Base-by-base conservation (phyloP, 2,113 vertebrate genomes). In the Malurus melanocephalus region DNA sequence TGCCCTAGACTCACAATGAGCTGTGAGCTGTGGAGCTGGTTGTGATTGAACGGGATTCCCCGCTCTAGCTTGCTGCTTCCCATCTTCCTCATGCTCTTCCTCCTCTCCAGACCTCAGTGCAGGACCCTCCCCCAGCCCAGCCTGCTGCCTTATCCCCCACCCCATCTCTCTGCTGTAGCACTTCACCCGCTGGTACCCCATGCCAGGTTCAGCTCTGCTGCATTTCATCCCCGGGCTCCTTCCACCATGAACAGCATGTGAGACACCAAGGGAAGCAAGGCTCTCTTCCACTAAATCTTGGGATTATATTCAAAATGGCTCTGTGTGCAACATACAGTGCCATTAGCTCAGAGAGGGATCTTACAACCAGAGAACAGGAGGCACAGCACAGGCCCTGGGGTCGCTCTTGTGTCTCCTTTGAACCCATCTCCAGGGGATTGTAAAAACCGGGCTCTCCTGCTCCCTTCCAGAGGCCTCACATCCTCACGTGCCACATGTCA, bases 81-180 rank as follows among this genome's bases (percentile, higher is more conserved):
- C 49, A 42, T 24, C 45, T 80, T 66, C 24, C 13, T 53, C 19
- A 48, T 45, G 7, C 16, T 62, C 45, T 55, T 72, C 45, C 40
- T 79, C 28, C 52, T 76, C 76, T 59, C 26, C 56, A 87, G 32
- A 33, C 19, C 18, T 61, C 56, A 43, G 26, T 4, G 46, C 11
- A 89, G 28, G 11, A 26, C 15, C 45, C 7, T 27, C 1, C 23
- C 23, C 16, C 10, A 46, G 14, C 35, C 48, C 46, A 78, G 43
- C 5, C 45, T 45, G 27, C 45, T 45, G 16, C 43, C 9, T 72
- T 32, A 32, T 35, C 26, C 35, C 61, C 3, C 14, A 26, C 12
- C 3, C 8, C 1, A 0, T 8, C 14, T 66, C 17, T 8, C n/a
- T 12, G 3, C 45, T 24, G 4, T 4, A 61, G 35, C 45, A 32